phyloP scores from a whole-genome alignment of 2,888 invertebrate species.

The Crocallis elinguaria region DNA sequence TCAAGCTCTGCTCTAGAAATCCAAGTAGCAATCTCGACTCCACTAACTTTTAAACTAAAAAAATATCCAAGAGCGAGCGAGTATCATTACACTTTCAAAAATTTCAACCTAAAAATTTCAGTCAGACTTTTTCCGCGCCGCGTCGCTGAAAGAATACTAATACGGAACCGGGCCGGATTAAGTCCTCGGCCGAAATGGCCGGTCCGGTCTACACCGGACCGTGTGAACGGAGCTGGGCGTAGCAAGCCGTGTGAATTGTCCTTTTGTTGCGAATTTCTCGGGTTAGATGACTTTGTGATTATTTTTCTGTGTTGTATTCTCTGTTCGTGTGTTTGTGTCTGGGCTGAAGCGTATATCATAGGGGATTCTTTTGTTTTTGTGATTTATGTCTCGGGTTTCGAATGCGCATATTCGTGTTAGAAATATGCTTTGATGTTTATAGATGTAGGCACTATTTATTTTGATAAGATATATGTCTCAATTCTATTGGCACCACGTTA shows the following conservation, averaged over 20 bases:
- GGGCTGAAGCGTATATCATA: constrained; percentile 14
- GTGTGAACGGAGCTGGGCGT: constrained; percentile 13
- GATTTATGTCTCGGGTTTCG: constrained; percentile 10
- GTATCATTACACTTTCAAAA: constrained; percentile 37
- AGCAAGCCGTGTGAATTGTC: constrained; percentile 27
- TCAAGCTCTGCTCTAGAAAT: background rate
- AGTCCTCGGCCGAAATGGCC: constrained; percentile 46
- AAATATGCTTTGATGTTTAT: too few relatives aligned
- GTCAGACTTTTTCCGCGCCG: constrained; percentile 51
- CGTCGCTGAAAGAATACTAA: constrained; percentile 58
- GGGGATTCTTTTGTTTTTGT: constrained; percentile 13
- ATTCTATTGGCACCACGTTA: too few relatives aligned
- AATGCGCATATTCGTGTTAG: background rate
- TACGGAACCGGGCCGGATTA: constrained; percentile 50
- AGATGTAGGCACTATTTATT: too few relatives aligned
- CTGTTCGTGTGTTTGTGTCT: constrained; percentile 9
- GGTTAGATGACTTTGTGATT: constrained; percentile 31
- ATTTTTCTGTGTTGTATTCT: constrained; percentile 24
- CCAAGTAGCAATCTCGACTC: constrained; percentile 7
- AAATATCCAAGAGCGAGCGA: constrained; percentile 23
- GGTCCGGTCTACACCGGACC: constrained; percentile 14
- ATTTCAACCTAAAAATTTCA: constrained; percentile 54
- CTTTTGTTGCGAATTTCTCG: constrained; percentile 32
- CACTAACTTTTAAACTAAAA: background rate
- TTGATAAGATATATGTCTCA: too few relatives aligned